Base-by-base conservation (phyloP, 1,140 invertebrate species). In the Aphaenogaster rudis region DNA sequence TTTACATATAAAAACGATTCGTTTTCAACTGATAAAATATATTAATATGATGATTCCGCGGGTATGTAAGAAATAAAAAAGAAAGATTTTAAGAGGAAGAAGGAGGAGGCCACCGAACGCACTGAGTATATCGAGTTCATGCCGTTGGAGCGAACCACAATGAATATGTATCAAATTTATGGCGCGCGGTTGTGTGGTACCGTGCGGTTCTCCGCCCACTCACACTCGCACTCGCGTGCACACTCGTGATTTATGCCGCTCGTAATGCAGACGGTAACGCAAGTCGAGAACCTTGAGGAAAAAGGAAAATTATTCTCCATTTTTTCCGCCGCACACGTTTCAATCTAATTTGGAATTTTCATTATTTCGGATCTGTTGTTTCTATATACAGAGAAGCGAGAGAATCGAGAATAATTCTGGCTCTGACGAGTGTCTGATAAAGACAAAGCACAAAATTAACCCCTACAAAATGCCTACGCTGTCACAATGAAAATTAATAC, bases 121-220 rank as follows among this genome's bases (percentile, higher is more conserved):
- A 48, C 61, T 42, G 86, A 57, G 54, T 80, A 71, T 63, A 89
- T 88, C 33, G 72, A 15, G 76, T 80, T 69, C 63, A 54, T 67
- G 69, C 48, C 67, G 78, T 69, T 89, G 82, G 78, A 48, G 48
- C 88, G 79, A 81, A 39, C 85, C 81, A 92, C 89, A 92, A 92
- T 92, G 91, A 93, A 91, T 86, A 87, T 91, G 92, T 91, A 90
- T 92, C 85, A 90, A 93, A 93, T 93, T 93, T 93, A 93, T 93
- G 85, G 88, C 88, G 86, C 82, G 88, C 79, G 81, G 81, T 79
- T 86, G 71, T 86, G 89, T 87, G 81, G 89, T 93, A 91, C 90
- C 88, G 69, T 76, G 76, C 54, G 82, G 86, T 87, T 86, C 64
- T 69, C 91, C 92, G 92, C 92, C 93, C 87, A 93, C 93, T 93